phyloP scores from a whole-genome alignment of 2,113 vertebrate genomes.

The Nanorana parkeri region DNA sequence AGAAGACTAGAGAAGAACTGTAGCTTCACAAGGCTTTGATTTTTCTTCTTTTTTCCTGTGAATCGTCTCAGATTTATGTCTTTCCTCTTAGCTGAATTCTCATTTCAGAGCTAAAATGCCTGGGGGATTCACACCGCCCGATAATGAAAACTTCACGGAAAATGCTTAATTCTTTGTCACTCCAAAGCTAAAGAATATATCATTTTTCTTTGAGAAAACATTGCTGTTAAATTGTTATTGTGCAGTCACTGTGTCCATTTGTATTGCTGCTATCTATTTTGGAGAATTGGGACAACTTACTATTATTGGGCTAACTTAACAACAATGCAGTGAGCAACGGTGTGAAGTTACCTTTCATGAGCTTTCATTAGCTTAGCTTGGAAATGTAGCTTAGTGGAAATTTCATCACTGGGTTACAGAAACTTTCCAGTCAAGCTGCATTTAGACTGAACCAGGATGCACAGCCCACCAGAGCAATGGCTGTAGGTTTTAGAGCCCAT shows the following conservation, averaged over 20 bases:
- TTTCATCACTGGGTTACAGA: no score
- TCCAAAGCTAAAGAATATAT: slow-evolving; percentile 11
- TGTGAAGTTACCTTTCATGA: no score
- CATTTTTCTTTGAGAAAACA: neutral
- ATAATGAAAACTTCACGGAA: slow-evolving; percentile 31
- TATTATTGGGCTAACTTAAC: no score
- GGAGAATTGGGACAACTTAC: neutral
- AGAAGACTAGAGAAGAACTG: neutral
- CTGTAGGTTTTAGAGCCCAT: no score
- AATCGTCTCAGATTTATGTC: neutral
- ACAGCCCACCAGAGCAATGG: no score
- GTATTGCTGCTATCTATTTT: neutral
- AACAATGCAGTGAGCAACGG: no score
- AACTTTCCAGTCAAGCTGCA: no score
- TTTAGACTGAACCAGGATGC: no score
- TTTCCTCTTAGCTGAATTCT: slow-evolving; percentile 19
- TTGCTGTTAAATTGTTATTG: neutral
- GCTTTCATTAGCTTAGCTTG: no score
- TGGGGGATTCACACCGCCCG: neutral
- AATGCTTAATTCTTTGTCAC: slow-evolving; percentile 16
- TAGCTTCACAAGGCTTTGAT: neutral
- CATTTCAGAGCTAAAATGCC: slow-evolving; percentile 5
- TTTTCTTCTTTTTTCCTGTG: neutral
- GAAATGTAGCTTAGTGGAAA: no score
- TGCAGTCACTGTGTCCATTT: neutral